Percentiles rank a stretch among this genome's conserved stretches.
These are phyloP conservation scores for Patiria miniata DNA, from an alignment of 35 echinoderm and acorn worm species.

Conservation along the genomic window DNA sequence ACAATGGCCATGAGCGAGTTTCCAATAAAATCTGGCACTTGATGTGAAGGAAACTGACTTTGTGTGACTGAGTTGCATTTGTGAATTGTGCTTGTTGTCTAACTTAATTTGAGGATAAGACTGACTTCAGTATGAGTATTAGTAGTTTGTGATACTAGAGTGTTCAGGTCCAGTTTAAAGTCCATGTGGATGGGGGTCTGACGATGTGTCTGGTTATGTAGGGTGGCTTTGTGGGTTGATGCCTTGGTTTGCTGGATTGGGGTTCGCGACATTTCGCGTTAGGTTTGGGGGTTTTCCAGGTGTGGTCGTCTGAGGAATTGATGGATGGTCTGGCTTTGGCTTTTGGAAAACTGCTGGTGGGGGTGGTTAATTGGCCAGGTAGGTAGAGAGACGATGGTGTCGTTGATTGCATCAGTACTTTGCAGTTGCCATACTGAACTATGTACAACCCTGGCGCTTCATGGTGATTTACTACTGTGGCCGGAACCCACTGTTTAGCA, in stretches of 20 bases:
- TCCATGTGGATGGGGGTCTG: neutral
- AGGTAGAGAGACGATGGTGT: slow-evolving; percentile 15
- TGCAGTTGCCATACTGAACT: slow-evolving; percentile 43
- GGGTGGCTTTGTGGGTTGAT: neutral
- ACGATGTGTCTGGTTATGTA: neutral
- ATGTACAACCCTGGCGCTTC: slow-evolving; percentile 51
- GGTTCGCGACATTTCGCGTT: too few species aligned
- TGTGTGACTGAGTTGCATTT: too few species aligned
- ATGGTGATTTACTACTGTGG: slow-evolving; percentile 42
- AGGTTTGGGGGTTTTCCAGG: neutral
- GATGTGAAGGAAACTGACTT: too few species aligned
- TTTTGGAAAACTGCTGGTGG: neutral
- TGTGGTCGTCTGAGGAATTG: neutral
- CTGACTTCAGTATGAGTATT: too few species aligned
- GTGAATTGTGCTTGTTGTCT: too few species aligned
- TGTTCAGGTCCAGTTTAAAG: too few species aligned
- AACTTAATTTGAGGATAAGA: too few species aligned
- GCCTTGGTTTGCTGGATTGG: neutral
- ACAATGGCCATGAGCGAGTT: too few species aligned
- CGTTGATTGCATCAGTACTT: too few species aligned
- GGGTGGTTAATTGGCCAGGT: slow-evolving; percentile 13
- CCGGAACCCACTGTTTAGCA: too few species aligned
- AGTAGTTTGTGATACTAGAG: too few species aligned
- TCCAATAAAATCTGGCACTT: too few species aligned
- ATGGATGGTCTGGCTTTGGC: neutral